Conservation (phyloP, 1,140 invertebrate genomes). For the Pogonomyrmex barbatus region DNA sequence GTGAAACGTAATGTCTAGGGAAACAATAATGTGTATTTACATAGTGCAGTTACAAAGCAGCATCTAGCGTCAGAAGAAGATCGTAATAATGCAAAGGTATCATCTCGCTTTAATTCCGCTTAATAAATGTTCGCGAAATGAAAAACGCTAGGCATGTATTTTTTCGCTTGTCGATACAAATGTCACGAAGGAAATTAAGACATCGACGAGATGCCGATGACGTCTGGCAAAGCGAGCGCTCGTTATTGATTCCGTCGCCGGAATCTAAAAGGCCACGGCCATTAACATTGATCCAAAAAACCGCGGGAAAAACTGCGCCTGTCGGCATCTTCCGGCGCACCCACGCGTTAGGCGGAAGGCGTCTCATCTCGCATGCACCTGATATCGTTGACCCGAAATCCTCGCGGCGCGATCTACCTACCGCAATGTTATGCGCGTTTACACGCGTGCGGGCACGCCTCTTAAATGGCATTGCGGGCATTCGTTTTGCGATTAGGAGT, state of each 20-base stretch:
- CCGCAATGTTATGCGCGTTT: not conserved
- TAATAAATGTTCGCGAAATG: not conserved
- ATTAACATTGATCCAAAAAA: slow-evolving; percentile 27
- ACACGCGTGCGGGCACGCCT: not conserved
- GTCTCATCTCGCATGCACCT: not conserved
- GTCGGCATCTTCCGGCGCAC: not conserved
- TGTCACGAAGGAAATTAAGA: not conserved
- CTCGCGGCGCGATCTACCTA: not conserved
- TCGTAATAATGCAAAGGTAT: not conserved
- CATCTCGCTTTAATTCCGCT: not conserved
- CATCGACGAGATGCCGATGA: not conserved
- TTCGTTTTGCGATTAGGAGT: slow-evolving; percentile 1
- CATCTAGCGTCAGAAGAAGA: not conserved
- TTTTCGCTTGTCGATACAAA: not conserved
- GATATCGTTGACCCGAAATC: slow-evolving; percentile 27
- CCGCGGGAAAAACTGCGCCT: not conserved
- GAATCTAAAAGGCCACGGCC: not conserved
- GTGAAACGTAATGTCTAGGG: not conserved
- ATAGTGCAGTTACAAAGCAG: not conserved
- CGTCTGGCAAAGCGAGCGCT: not conserved
- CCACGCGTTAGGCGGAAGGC: not conserved
- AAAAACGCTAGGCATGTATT: not conserved
- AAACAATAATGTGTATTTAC: not conserved
- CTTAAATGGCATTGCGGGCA: not conserved
- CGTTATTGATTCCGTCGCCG: not conserved